Percentiles rank a stretch among this genome's conserved stretches.
Conservation (phyloP, 2,888 invertebrate genomes). For the Bibio marci region DNA sequence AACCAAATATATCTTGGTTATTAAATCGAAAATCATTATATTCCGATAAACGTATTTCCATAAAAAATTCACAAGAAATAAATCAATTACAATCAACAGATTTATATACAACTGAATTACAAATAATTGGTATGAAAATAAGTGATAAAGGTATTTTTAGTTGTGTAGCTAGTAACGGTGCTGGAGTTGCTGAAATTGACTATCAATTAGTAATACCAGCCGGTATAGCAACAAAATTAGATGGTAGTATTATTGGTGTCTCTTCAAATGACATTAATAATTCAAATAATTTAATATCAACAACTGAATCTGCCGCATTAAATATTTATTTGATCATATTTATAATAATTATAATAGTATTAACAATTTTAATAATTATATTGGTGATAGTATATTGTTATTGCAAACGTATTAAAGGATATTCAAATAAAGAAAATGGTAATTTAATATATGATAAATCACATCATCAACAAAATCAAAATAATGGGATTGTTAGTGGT, state of each 20-base stretch:
- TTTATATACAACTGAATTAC: constrained; percentile 35
- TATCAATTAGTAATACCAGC: constrained; percentile 41
- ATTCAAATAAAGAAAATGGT: constrained; percentile 33
- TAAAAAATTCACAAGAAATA: constrained; percentile 19
- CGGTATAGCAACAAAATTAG: constrained; percentile 21
- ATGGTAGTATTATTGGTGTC: constrained; percentile 24
- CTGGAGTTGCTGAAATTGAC: constrained; percentile 61
- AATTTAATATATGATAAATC: constrained; percentile 31
- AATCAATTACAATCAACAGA: constrained; percentile 22
- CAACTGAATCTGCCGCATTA: constrained; percentile 24
- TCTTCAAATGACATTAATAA: constrained; percentile 32
- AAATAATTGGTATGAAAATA: constrained; percentile 41
- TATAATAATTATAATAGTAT: constrained; percentile 37
- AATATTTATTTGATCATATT: constrained; percentile 18
- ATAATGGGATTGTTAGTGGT: too few relatives aligned
- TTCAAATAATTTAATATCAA: constrained; percentile 10
- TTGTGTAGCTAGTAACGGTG: constrained; percentile 68
- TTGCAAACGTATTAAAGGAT: constrained; percentile 34
- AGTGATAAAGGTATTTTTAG: constrained; percentile 57
- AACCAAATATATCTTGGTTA: constrained; percentile 59
- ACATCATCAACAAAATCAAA: constrained; percentile 22
- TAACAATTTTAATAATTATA: constrained; percentile 37
- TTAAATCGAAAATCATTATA: constrained; percentile 36
- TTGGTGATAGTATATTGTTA: constrained; percentile 32
- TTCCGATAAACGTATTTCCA: constrained; percentile 29